phyloP scores from a whole-genome alignment of 2,113 vertebrate genomes.

The Callipepla squamata region DNA sequence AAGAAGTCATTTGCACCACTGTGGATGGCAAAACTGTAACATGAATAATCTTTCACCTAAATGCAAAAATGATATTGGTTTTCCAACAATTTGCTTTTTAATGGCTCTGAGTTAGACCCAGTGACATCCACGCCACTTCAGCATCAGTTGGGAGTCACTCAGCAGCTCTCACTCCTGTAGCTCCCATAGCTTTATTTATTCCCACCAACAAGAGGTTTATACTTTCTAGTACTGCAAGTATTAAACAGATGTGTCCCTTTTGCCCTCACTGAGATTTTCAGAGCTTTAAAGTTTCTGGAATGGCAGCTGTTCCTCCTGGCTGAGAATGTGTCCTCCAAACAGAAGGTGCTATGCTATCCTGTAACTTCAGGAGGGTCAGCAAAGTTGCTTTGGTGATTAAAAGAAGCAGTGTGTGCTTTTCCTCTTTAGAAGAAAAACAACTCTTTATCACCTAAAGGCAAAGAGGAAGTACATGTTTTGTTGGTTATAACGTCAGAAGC shows the following conservation, averaged over 20 bases:
- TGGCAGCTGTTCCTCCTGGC: background rate
- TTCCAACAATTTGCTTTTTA: background rate
- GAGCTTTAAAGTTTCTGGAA: background rate
- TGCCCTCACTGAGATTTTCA: background rate
- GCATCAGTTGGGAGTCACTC: accelerated
- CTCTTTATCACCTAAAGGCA: background rate
- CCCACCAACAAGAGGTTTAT: background rate
- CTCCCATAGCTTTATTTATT: background rate
- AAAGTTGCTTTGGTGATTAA: background rate
- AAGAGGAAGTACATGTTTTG: background rate
- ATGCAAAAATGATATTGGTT: background rate
- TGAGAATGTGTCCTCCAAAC: background rate
- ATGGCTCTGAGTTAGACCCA: background rate
- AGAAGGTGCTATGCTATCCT: background rate
- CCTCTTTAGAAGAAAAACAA: background rate
- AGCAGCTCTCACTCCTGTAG: background rate
- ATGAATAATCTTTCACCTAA: background rate
- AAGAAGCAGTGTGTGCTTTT: background rate
- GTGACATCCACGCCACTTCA: background rate
- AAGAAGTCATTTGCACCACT: background rate
- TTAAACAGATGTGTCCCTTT: background rate
- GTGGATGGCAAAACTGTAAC: background rate
- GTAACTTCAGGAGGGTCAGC: background rate
- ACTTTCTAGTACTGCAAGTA: background rate
- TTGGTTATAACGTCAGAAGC: background rate